Evolutionary conservation across 2,113 vertebrate genomes (phyloP).

Genomic region (Pandion haliaetus): DNA sequence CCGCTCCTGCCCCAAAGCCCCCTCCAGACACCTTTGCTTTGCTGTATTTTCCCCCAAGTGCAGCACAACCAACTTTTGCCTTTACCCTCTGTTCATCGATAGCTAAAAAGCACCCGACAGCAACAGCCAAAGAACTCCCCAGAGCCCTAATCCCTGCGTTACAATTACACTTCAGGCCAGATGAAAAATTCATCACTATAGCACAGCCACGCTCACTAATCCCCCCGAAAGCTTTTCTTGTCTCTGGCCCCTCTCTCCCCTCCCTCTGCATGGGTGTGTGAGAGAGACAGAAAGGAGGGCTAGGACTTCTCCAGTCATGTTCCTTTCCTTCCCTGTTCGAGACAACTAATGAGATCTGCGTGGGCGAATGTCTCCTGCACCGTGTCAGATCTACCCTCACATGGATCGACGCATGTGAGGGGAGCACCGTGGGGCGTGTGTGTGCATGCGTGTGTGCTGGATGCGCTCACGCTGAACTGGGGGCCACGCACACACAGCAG

Average conservation of each 20-base stretch:
- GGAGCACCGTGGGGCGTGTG: neutral
- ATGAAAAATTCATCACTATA: neutral
- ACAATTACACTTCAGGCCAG: neutral
- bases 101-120: neutral
- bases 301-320: neutral
- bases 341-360: slow-evolving; percentile 45
- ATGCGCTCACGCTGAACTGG: neutral
- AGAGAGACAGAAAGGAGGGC: neutral
- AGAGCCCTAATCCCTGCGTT: neutral
- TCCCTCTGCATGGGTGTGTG: neutral
- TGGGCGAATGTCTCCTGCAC: slow-evolving; percentile 57
- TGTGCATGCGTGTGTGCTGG: neutral
- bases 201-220: neutral
- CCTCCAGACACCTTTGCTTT: neutral
- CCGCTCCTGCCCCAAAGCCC: neutral
- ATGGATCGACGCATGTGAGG: neutral
- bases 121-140: neutral
- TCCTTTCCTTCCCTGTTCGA: neutral
- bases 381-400: neutral
- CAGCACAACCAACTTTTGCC: neutral
- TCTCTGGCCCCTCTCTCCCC: neutral
- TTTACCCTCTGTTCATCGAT: neutral
- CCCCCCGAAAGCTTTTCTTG: neutral
- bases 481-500: rapidly evolving
- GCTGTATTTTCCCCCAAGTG: neutral